Base-by-base conservation (phyloP, 2,113 vertebrate genomes). In the Seriola aureovittata region DNA sequence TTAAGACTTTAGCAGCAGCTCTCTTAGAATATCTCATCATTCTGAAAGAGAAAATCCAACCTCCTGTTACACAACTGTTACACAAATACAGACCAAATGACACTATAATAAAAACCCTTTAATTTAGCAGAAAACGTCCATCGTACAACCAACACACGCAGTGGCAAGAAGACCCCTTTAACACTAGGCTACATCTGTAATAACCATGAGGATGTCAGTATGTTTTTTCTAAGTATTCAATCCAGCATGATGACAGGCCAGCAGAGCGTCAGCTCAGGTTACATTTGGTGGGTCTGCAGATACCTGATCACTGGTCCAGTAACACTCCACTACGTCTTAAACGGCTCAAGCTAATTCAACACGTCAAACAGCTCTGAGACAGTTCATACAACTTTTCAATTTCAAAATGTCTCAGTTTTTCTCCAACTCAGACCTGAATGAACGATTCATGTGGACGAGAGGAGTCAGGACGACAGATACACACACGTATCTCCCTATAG, bases 211-310 rank as follows among this genome's bases (percentile, higher is more conserved):
- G 40, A 50, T 8, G 38, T 44, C 75, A 62, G 55, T 8, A 8
- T 50, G 36, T 40, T 25, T 62, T 52, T 50, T 44, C 38, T 65
- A 17, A 65, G 40, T 23, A 16, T 52, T 73, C 36, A 44, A 60
- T 71, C 44, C 58, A 40, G 54, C 75, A 50, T 8, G 74, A 58
- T 75, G 70, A 78, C 62, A 76, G 38, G 52, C 23, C 55, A 8
- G 55, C 29, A 32, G 14, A 42, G 55, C 14, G 29, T 7, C 0
- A 36, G 78, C 9, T 66, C 85, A 8, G 4, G 64, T 88, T 81
- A 74, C 73, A 40, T 73, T 23, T 9, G 66, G 44, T 40, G 65
- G 38, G 19, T 48, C 57, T 10, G 42, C 25, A 60, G 44, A 67
- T 13, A 57, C 55, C 64, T 52, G 13, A 52, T 34, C 69, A 62